Evolutionary conservation across 2,888 invertebrate species (phyloP).

Genomic region (Oligia fasciuncula): DNA sequence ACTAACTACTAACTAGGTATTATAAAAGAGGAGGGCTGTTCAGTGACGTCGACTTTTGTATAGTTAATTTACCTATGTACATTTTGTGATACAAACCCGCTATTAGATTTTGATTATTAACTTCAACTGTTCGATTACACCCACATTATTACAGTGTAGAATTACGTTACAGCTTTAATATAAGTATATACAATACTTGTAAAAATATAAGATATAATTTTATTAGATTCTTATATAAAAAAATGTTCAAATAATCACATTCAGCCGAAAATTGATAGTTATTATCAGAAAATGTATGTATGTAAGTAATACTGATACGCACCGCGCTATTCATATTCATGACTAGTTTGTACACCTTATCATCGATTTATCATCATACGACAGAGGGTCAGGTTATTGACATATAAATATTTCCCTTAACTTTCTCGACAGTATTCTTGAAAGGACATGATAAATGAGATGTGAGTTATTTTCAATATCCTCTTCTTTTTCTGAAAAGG

Average conservation of each 20-base stretch:
- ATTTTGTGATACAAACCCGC: neutral
- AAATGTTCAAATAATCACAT: neutral
- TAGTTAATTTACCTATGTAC: neutral
- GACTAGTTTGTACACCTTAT: neutral
- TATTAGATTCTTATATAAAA: neutral
- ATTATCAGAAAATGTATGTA: neutral
- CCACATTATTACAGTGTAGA: neutral
- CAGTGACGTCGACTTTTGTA: neutral
- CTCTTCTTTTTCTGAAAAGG: neutral
- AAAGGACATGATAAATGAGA: conserved; percentile 48
- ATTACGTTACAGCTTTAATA: neutral
- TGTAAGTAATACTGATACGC: neutral
- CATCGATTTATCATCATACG: conserved; percentile 32
- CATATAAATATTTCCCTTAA: conserved; percentile 40
- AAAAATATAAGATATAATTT: neutral
- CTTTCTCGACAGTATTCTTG: conserved; percentile 44
- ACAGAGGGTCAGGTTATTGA: conserved; percentile 36
- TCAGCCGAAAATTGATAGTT: neutral
- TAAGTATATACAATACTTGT: neutral
- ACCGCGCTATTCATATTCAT: neutral
- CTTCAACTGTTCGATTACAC: neutral
- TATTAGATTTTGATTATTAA: neutral
- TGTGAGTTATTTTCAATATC: conserved; percentile 43
- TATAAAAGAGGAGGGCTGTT: conserved; percentile 21
- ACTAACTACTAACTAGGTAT: conserved; percentile 14